Conservation (phyloP, 2,888 invertebrate species). For the Aporophyla nigra region DNA sequence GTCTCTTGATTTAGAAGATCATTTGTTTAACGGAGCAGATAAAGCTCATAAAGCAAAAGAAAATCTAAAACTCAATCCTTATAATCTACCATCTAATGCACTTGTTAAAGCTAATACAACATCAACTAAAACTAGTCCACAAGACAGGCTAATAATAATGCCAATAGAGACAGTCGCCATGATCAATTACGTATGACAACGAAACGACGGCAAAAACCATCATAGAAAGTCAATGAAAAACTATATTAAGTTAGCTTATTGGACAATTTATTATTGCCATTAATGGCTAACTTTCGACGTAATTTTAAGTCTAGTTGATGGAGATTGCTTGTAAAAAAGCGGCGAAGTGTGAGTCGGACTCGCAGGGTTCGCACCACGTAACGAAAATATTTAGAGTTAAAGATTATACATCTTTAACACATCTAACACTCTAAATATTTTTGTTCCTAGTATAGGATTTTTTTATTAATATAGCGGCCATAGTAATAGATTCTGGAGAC, state of each 20-base stretch:
- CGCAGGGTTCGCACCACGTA: no score
- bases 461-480: neutral
- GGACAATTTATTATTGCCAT: slow-evolving; percentile 63
- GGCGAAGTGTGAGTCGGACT: neutral
- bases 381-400: no score
- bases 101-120: slow-evolving; percentile 33
- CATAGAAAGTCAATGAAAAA: slow-evolving; percentile 64
- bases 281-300: slow-evolving; percentile 62
- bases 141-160: slow-evolving; percentile 36
- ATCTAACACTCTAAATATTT: no score
- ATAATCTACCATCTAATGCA: slow-evolving; percentile 34
- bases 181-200: slow-evolving; percentile 67
- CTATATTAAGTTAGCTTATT: slow-evolving; percentile 61
- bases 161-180: slow-evolving; percentile 47
- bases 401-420: no score
- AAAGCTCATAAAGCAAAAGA: neutral
- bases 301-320: slow-evolving; percentile 55
- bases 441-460: no score
- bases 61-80: neutral
- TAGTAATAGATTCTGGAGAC: neutral
- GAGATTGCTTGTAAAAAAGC: slow-evolving; percentile 46
- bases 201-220: slow-evolving; percentile 58
- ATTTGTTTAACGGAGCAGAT: neutral
- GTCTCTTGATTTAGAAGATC: neutral
- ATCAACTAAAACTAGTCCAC: slow-evolving; percentile 41